A percentile compares a stretch with the other conserved stretches of the same genome.
These are phyloP conservation scores for Dendrolimus punctatus DNA, from an alignment of 1,140 invertebrate species.

Conservation along the genomic window DNA sequence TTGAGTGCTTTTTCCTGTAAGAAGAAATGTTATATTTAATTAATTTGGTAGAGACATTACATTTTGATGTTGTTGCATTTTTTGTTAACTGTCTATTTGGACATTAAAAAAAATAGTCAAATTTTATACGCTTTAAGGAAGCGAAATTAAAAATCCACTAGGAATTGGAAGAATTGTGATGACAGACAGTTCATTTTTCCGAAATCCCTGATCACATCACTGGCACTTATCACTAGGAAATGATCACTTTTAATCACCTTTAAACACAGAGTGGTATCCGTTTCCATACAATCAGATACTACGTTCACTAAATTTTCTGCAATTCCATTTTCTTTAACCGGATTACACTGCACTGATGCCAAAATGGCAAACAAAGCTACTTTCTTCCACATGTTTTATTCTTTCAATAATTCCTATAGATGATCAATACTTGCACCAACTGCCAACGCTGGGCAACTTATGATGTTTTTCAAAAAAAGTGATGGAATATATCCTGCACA, in stretches of 20 bases:
- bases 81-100: neutral
- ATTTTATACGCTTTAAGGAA: neutral
- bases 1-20: conserved; percentile 63
- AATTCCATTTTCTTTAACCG: conserved; percentile 48
- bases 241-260: conserved; percentile 52
- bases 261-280: conserved; percentile 55
- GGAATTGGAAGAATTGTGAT: neutral
- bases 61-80: neutral
- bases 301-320: conserved; percentile 59
- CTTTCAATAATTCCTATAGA: neutral
- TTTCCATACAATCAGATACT: conserved; percentile 57
- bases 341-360: conserved; percentile 43
- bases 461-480: conserved; percentile 59
- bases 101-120: conserved; percentile 3
- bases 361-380: conserved; percentile 42
- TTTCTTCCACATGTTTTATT: conserved; percentile 43
- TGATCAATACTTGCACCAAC: conserved; percentile 22
- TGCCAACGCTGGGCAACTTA: conserved; percentile 43
- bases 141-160: too few relatives aligned
- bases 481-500: conserved; percentile 61
- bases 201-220: too few relatives aligned
- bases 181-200: conserved; percentile 31
- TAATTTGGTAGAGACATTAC: neutral
- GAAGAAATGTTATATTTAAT: conserved; percentile 8
- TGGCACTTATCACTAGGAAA: conserved; percentile 19